A percentile compares a stretch with the other conserved stretches of the same genome.
These are phyloP conservation scores for Furcifer pardalis DNA, from an alignment of 2,797 vertebrate species.

Conservation along the genomic window DNA sequence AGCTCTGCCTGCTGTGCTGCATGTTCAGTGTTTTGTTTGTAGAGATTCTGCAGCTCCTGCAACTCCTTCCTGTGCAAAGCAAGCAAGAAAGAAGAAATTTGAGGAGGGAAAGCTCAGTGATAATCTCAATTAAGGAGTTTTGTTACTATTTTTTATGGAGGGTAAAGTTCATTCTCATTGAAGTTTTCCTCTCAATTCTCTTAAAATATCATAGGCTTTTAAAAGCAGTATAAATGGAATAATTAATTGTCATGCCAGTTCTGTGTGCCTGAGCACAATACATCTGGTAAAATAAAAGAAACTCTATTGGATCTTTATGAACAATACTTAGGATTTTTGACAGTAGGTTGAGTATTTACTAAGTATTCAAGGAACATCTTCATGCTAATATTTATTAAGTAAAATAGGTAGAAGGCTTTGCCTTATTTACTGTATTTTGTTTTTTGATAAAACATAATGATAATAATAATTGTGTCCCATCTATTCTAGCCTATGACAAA, in stretches of 20 bases:
- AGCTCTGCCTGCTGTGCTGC: conserved; percentile 86
- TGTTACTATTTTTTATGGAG: conserved; percentile 49
- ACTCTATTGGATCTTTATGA: too few relatives aligned
- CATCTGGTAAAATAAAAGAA: conserved; percentile 45
- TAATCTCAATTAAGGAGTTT: conserved; percentile 36
- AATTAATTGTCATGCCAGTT: not conserved
- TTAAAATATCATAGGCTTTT: conserved; percentile 53
- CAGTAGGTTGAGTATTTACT: too few relatives aligned
- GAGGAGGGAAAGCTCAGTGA: conserved; percentile 43
- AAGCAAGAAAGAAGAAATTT: conserved; percentile 60
- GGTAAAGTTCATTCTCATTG: conserved; percentile 49
- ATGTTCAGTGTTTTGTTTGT: conserved; percentile 84
- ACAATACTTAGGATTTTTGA: too few relatives aligned
- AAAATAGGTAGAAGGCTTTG: too few relatives aligned
- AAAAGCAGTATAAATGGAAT: not conserved
- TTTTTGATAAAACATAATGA: not conserved
- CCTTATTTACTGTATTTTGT: too few relatives aligned
- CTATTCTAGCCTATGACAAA: too few relatives aligned
- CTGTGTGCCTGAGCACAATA: not conserved
- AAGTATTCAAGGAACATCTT: too few relatives aligned
- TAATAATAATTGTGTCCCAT: too few relatives aligned
- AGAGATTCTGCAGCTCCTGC: conserved; percentile 83
- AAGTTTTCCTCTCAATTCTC: conserved; percentile 51
- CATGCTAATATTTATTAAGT: too few relatives aligned
- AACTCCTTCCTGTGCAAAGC: conserved; percentile 74